phyloP scores from a whole-genome alignment of 1,140 invertebrate species.

The Epicauta chinensis region DNA sequence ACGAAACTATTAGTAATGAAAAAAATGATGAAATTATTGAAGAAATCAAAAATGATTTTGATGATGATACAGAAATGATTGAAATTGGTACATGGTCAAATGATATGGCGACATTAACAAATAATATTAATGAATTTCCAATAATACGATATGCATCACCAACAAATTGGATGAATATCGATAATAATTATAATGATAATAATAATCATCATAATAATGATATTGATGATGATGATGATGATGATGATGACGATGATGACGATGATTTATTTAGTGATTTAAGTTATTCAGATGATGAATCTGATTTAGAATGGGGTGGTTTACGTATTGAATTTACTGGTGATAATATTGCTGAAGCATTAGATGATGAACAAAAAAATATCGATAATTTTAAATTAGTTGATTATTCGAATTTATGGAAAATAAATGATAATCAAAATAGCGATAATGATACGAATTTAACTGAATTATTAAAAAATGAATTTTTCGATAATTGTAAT shows the following conservation, averaged over 20 bases:
- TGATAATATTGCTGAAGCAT: slow-evolving; percentile 76
- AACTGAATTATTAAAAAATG: slow-evolving; percentile 35
- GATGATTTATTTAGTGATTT: slow-evolving; percentile 25
- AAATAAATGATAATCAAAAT: slow-evolving; percentile 31
- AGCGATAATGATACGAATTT: slow-evolving; percentile 6
- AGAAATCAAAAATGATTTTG: slow-evolving; percentile 45
- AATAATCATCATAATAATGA: slow-evolving; percentile 34
- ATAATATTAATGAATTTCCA: slow-evolving; percentile 5
- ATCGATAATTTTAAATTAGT: slow-evolving; percentile 25
- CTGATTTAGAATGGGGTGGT: slow-evolving; percentile 46
- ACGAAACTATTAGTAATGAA: slow-evolving; percentile 1
- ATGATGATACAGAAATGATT: slow-evolving; percentile 50
- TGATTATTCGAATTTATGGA: slow-evolving; percentile 30
- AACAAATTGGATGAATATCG: slow-evolving; percentile 43
- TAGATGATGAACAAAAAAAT: slow-evolving; percentile 55
- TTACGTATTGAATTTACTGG: slow-evolving; percentile 73
- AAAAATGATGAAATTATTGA: slow-evolving; percentile 32
- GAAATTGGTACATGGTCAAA: slow-evolving; percentile 91
- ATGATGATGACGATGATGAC: slow-evolving; percentile 47
- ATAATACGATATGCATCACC: slow-evolving; percentile 46
- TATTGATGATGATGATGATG: slow-evolving; percentile 29
- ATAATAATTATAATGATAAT: slow-evolving; percentile 44
- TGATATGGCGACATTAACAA: slow-evolving; percentile 60
- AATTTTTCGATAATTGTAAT: slow-evolving; percentile 31
- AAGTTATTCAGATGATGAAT: slow-evolving; percentile 41